These are phyloP conservation scores for Drosophila arawakana DNA, from an alignment of 1,140 invertebrate species.

Conservation along the genomic window DNA sequence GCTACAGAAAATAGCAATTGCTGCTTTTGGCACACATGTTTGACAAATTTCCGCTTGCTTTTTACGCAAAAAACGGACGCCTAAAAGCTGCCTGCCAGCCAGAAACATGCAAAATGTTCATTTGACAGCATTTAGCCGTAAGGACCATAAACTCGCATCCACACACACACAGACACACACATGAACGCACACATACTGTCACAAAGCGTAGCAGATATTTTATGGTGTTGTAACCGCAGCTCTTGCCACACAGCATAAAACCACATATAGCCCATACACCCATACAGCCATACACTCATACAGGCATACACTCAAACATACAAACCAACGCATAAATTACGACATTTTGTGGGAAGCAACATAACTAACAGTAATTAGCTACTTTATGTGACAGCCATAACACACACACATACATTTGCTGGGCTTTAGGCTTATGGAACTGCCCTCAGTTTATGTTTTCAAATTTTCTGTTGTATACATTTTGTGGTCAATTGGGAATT, in stretches of 20 bases:
- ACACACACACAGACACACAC: constrained; percentile 1
- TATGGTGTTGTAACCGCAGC: constrained; percentile 54
- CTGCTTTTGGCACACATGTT: constrained; percentile 23
- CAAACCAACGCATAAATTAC: constrained; percentile 63
- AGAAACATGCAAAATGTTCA: constrained; percentile 45
- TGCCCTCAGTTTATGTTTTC: constrained; percentile 57
- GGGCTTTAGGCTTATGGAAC: constrained; percentile 4
- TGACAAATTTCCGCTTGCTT: constrained; percentile 15
- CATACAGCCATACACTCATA: too few relatives aligned
- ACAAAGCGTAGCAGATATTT: constrained; percentile 36
- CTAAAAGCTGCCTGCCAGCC: constrained; percentile 2
- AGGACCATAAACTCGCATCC: constrained; percentile 12
- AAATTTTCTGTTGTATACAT: constrained; percentile 45
- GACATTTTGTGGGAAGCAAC: constrained; percentile 70
- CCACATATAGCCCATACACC: constrained; percentile 15
- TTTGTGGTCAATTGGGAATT: constrained; percentile 75
- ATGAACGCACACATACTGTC: background rate
- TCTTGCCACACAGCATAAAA: constrained; percentile 27
- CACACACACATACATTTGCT: constrained; percentile 25
- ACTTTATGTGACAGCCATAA: constrained; percentile 68
- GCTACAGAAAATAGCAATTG: constrained; percentile 8
- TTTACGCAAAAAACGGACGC: background rate
- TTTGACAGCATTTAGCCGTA: constrained; percentile 40
- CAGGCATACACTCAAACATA: background rate
- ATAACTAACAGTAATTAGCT: constrained; percentile 82